Percentiles rank a stretch among this genome's conserved stretches.
These are phyloP conservation scores for Pseudotriccus pelzelni DNA, from an alignment of 2,797 vertebrate genomes.

Conservation along the genomic window DNA sequence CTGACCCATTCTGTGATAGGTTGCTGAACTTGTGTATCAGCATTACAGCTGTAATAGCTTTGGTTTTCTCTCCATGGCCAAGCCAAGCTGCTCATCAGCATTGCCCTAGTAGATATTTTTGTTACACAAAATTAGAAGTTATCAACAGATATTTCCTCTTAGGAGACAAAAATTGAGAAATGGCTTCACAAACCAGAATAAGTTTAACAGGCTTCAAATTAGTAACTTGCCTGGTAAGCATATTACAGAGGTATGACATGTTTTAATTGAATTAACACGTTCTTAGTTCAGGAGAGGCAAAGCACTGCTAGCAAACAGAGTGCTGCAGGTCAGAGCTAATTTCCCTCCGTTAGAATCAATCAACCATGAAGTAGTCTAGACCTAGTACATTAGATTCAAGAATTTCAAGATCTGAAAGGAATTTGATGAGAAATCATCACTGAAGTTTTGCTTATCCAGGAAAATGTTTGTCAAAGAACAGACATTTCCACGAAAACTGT, in stretches of 20 bases:
- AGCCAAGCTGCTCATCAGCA: background rate
- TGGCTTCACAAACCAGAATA: background rate
- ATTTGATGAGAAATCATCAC: background rate
- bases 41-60: background rate
- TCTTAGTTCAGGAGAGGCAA: background rate
- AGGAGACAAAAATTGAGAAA: background rate
- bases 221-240: background rate
- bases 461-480: background rate
- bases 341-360: background rate
- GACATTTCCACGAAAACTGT: background rate
- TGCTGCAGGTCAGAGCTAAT: background rate
- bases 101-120: background rate
- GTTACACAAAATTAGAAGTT: background rate
- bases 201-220: background rate
- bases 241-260: background rate
- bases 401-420: background rate
- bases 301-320: background rate
- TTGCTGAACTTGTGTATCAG: background rate
- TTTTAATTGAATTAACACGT: background rate
- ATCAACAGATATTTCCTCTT: background rate
- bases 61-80: background rate
- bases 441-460: background rate
- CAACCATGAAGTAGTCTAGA: background rate
- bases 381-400: background rate
- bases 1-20: fast-evolving